Conservation (phyloP, 2,113 vertebrate genomes). For the Hippoglossus stenolepis region DNA sequence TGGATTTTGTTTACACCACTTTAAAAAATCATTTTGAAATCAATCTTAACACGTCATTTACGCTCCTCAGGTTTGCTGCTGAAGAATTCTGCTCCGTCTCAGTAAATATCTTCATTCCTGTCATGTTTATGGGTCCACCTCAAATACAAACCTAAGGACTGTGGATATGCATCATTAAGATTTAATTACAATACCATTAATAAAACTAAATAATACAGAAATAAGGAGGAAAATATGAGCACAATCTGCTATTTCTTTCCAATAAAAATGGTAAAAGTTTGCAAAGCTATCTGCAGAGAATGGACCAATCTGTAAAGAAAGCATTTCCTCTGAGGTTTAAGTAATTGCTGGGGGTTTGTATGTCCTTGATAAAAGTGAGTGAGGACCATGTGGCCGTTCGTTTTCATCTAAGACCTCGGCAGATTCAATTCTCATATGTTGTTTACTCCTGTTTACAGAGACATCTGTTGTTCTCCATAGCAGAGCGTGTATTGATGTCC, state of each 20-base stretch:
- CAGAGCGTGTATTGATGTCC: neutral
- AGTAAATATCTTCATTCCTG: constrained; percentile 10
- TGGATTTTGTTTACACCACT: constrained; percentile 1
- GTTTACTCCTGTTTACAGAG: neutral
- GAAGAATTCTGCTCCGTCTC: neutral
- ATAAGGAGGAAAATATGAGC: neutral
- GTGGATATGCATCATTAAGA: constrained; percentile 15
- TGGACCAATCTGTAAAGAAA: neutral
- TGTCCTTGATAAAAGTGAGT: constrained; percentile 1
- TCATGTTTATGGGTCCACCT: neutral
- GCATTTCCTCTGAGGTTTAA: neutral
- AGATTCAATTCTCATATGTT: constrained; percentile 22
- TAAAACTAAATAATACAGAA: neutral
- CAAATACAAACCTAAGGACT: constrained; percentile 26
- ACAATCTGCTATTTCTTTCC: neutral
- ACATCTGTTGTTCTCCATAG: neutral
- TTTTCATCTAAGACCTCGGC: constrained; percentile 15
- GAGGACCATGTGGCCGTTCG: constrained; percentile 12
- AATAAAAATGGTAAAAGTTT: constrained; percentile 16
- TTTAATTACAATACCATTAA: neutral
- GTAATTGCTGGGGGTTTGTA: constrained; percentile 20
- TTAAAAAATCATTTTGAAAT: neutral
- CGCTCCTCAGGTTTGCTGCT: neutral
- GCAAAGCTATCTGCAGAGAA: neutral
- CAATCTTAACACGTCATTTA: neutral